Evolutionary conservation across 2,888 invertebrate genomes (phyloP), one percentile per base, ranked within the genome.

Genomic region (Periphyllus acericola): DNA sequence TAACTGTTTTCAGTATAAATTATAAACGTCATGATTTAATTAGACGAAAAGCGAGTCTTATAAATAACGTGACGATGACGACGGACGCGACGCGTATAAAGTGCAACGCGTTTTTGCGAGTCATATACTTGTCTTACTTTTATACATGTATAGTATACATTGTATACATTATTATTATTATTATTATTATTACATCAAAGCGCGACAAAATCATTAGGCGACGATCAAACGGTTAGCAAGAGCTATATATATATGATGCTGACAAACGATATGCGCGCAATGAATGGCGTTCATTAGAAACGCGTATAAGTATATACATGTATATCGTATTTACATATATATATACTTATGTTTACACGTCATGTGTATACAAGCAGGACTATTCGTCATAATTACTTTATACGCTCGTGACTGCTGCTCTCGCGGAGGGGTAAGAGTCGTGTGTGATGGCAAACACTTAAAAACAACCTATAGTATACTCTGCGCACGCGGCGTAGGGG

Each of bases 381-480:
- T 68, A 78, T 85, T 78, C 84, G 84, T 85, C 84, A 78, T 85
- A 85, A 85, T 85, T 84, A 76, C 84, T 66, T 46, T 60, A 72
- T 25, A 34, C 32, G 72, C 72, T 32, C 32, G 52, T 17, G 72
- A 32, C 14, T 19, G 21, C 25, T 14, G 68, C 14, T 25, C 60
- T 6, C 21, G 40, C 19, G 80, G 36, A 11, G 14, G 14, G 46
- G 46, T 46, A 46, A 14, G 46, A 14, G 46, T 46, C 14, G 46
- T 46, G 46, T 46, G 46, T 14, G 83, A 55, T 21, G 34, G 55
- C 36, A 74, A 25, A 84, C 84, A 76, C 76, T 84, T 68, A 66
- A 76, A 76, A 76, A 66, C 36, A 1, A 46, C 17, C 29, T 6
- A 68, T 60, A 21, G 60, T 60, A 60, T n/a, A 66, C 0, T n/a